Base-by-base conservation (phyloP, 2,113 vertebrate species). In the Menura novaehollandiae region DNA sequence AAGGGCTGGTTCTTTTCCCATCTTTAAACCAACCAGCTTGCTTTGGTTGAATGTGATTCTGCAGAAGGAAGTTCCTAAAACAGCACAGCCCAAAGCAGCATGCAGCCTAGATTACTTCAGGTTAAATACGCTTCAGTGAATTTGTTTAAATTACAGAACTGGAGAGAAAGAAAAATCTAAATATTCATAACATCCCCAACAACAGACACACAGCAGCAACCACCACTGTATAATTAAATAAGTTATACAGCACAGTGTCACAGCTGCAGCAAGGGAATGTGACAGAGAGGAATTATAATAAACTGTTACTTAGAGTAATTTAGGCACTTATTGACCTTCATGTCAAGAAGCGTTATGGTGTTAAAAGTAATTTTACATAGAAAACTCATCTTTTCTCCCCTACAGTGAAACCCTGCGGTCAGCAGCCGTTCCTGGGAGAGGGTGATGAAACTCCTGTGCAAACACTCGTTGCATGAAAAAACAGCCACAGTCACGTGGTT, bases 141-240 rank as follows among this genome's bases (percentile, higher is more conserved):
- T 89, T 86, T 87, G 75, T 79, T 89, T 82, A 80, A 93, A 66
- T 82, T 76, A 53, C n/a, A 1, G 68, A 77, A 86, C 15, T 28
- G 26, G 23, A 68, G 81, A 80, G 60, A 92, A 74, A 79, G 49
- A 47, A 68, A 93, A 71, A 64, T 32, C 74, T 95, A 77, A 94
- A 86, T 94, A 79, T 90, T 93, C 72, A 85, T 41, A 86, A 23
- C 55, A 12, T 8, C 62, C 35, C 82, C 63, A 15, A 52, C 67
- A 93, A 89, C 80, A 92, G 72, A 51, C 52, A 85, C 12, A 6
- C 33, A 49, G 86, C 23, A 7, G 84, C 78, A 85, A 80, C 44
- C 67, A 68, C 39, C 55, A n/a, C 71, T 87, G 72, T 85, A 30
- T 88, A 85, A 96, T 92, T 94, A 91, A 95, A 75, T 92, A 89